phyloP scores from a whole-genome alignment of 2,888 invertebrate species.

The Hydrotaea cyrtoneurina region DNA sequence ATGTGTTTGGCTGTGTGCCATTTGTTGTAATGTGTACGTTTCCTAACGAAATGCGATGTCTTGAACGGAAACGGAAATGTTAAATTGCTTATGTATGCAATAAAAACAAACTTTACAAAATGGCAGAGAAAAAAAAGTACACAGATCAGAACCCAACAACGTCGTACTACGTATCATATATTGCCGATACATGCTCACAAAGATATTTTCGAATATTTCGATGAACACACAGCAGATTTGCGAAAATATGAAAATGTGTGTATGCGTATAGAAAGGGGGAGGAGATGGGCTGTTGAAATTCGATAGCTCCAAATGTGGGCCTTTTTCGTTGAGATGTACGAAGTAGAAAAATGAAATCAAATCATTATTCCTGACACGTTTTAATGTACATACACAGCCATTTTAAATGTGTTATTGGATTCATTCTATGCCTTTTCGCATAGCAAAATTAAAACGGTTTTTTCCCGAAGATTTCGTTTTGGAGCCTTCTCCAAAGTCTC shows the following conservation, averaged over 20 bases:
- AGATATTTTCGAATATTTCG: constrained; percentile 6
- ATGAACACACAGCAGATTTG: neutral
- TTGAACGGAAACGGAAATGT: constrained; percentile 71
- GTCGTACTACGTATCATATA: neutral
- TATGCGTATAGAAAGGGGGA: too few relatives aligned
- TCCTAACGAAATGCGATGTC: constrained; percentile 60
- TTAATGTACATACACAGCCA: constrained; percentile 71
- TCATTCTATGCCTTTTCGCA: constrained; percentile 68
- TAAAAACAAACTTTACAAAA: constrained; percentile 77
- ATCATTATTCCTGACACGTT: constrained; percentile 75
- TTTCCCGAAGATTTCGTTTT: neutral
- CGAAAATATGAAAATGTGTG: constrained; percentile 2
- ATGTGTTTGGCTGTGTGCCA: neutral
- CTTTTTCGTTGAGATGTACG: constrained; percentile 33
- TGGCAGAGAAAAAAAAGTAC: constrained; percentile 44
- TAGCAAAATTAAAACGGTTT: constrained; percentile 1
- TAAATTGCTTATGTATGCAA: constrained; percentile 77
- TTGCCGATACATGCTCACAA: constrained; percentile 20
- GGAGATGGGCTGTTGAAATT: constrained; percentile 41
- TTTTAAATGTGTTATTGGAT: constrained; percentile 77
- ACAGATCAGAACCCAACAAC: neutral
- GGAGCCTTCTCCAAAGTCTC: neutral
- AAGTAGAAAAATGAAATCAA: constrained; percentile 48
- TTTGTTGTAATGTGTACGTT: constrained; percentile 47
- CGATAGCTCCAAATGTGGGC: constrained; percentile 49